These are phyloP conservation scores for Varanus komodoensis DNA, from an alignment of 2,113 vertebrate genomes.

Conservation along the genomic window DNA sequence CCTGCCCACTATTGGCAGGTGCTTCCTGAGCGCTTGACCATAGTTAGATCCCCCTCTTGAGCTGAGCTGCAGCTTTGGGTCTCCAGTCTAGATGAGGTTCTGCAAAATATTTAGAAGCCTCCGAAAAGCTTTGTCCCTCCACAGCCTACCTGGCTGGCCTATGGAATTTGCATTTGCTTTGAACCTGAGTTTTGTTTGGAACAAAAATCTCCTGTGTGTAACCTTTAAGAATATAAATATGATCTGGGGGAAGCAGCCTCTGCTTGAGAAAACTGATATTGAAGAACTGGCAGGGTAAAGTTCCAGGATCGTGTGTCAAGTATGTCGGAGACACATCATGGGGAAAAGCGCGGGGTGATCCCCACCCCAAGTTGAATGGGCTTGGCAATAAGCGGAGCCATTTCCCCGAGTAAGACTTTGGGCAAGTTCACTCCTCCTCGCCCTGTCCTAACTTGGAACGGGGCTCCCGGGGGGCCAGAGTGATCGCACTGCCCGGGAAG, in stretches of 20 bases:
- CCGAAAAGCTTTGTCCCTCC: not conserved
- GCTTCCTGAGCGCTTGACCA: too few relatives aligned
- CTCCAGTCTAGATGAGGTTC: too few relatives aligned
- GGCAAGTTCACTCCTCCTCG: not conserved
- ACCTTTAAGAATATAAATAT: not conserved
- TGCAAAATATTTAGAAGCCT: not conserved
- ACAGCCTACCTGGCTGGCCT: not conserved
- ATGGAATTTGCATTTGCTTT: not conserved
- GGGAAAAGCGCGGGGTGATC: not conserved
- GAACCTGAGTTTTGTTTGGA: not conserved
- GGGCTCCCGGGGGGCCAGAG: too few relatives aligned
- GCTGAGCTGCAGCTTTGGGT: too few relatives aligned
- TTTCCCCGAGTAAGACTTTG: not conserved
- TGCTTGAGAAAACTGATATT: not conserved
- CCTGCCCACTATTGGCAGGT: too few relatives aligned
- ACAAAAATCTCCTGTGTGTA: not conserved
- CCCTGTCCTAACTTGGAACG: too few relatives aligned
- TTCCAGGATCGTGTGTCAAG: not conserved
- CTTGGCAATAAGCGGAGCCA: not conserved
- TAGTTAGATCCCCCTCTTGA: too few relatives aligned
- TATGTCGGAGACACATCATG: not conserved
- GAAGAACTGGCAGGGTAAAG: not conserved
- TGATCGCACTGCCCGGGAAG: too few relatives aligned
- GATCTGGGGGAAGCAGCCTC: not conserved
- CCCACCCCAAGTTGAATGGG: not conserved